Base-by-base conservation (phyloP, 2,888 invertebrate species). In the Zeuzera pyrina region DNA sequence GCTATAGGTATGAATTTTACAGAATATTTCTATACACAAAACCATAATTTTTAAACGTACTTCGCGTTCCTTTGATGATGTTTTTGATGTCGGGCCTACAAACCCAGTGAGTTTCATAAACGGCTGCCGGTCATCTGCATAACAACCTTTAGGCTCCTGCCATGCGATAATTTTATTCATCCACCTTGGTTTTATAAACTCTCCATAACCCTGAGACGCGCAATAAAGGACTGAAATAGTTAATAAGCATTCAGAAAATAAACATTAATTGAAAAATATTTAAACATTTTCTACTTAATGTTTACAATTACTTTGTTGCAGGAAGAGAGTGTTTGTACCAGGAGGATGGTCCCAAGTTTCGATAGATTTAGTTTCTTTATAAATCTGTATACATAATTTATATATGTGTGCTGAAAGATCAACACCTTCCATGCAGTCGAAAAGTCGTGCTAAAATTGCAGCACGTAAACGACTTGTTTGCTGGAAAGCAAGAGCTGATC, bases 271-370 rank as follows among this genome's bases (percentile, higher is more conserved):
- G n/a, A n/a, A n/a, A n/a, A n/a, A n/a, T n/a, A n/a, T n/a, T n/a
- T 13, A 26, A 26, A 26, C 12, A 12, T 13, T 26, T n/a, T n/a
- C n/a, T n/a, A n/a, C n/a, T n/a, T n/a, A n/a, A n/a, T n/a, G n/a
- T n/a, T n/a, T n/a, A n/a, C n/a, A n/a, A 68, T 48, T 55, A 83
- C 83, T 70, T 57, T 83, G 81, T 46, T 79, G 81, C 72, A 83
- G 72, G 49, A 77, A 81, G 24, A 83, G 43, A 2, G 83, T 79
- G 29, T 47, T 66, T 3, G 81, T 78, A 12, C 83, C 83, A 11
- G 76, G 53, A 1, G 83, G 83, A 42, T 78, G 65, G 32, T 79
- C 62, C 83, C 83, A 83, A 3, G 73, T 64, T 45, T 83, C 83
- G 3, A 83, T 42, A 1, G 83, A 81, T 39, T 78, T 81, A 0